Evolutionary conservation across 2,797 vertebrate genomes (phyloP).

Genomic region (Loriculus beryllinus): DNA sequence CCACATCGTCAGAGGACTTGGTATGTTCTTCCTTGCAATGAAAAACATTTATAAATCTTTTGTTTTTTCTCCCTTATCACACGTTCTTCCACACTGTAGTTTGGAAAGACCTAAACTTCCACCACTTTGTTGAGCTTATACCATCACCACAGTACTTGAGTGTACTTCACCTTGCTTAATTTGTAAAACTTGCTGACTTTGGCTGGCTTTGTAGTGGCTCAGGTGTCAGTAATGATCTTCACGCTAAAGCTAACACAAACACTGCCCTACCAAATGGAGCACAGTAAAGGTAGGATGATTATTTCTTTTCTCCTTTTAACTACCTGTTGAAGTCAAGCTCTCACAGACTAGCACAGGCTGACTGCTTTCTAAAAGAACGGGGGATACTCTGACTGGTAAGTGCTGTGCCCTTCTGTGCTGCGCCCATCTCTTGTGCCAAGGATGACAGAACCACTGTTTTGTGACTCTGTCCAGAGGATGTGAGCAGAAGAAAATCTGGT

Average conservation of each 20-base stretch:
- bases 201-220: background rate
- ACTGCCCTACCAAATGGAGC: too few relatives aligned
- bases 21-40: background rate
- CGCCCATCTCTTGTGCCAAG: background rate
- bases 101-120: background rate
- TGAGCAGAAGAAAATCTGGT: background rate
- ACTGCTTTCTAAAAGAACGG: background rate
- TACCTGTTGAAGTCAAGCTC: background rate
- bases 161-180: background rate
- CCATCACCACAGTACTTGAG: background rate
- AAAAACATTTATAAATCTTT: background rate
- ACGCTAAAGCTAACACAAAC: background rate
- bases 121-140: background rate
- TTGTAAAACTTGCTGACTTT: background rate
- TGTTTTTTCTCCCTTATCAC: background rate
- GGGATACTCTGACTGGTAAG: background rate
- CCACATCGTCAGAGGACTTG: background rate
- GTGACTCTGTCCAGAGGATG: background rate
- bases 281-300: background rate
- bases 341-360: background rate
- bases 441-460: background rate
- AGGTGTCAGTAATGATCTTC: background rate
- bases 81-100: background rate
- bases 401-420: background rate
- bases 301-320: background rate